Percentiles rank a stretch among this genome's conserved stretches.
phyloP scores from a whole-genome alignment of 1,140 invertebrate species.

The Sogatella furcifera region DNA sequence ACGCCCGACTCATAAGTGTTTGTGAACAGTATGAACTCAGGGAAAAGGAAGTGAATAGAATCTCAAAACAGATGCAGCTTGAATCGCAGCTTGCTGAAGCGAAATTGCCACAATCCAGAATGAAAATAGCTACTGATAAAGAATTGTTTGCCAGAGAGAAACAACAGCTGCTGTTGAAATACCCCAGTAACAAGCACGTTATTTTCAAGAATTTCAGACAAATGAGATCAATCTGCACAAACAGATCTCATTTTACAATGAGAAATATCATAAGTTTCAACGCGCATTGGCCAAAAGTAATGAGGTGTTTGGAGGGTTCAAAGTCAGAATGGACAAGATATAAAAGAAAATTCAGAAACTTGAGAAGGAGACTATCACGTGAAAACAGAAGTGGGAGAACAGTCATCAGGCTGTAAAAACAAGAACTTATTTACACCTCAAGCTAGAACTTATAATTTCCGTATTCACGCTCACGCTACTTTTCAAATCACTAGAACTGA shows the following conservation, averaged over 20 bases:
- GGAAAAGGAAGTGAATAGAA: conserved; percentile 71
- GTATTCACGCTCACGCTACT: too few species aligned
- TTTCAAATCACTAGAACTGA: too few species aligned
- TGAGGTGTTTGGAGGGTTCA: conserved; percentile 75
- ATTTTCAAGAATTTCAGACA: conserved; percentile 51
- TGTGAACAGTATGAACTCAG: conserved; percentile 73
- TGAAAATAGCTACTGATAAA: conserved; percentile 52
- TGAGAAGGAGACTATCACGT: conserved; percentile 73
- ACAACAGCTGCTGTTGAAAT: conserved; percentile 45
- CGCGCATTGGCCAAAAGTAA: conserved; percentile 73
- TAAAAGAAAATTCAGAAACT: conserved; percentile 74
- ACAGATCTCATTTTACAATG: conserved; percentile 71
- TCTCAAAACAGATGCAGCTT: conserved; percentile 70
- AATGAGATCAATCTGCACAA: conserved; percentile 55
- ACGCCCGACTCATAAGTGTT: conserved; percentile 68
- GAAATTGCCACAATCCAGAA: conserved; percentile 59
- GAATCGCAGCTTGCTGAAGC: conserved; percentile 72
- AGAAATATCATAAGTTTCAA: conserved; percentile 88
- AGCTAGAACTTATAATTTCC: too few species aligned
- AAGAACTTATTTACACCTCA: too few species aligned
- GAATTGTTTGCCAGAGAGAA: conserved; percentile 53
- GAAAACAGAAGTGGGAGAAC: conserved; percentile 74
- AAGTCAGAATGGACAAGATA: conserved; percentile 87
- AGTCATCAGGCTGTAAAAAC: conserved; percentile 57
- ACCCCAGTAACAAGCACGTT: conserved; percentile 50